Evolutionary conservation across 2,797 vertebrate genomes (phyloP), one percentile per base, ranked within the genome.

Genomic region (Knipowitschia caucasica): DNA sequence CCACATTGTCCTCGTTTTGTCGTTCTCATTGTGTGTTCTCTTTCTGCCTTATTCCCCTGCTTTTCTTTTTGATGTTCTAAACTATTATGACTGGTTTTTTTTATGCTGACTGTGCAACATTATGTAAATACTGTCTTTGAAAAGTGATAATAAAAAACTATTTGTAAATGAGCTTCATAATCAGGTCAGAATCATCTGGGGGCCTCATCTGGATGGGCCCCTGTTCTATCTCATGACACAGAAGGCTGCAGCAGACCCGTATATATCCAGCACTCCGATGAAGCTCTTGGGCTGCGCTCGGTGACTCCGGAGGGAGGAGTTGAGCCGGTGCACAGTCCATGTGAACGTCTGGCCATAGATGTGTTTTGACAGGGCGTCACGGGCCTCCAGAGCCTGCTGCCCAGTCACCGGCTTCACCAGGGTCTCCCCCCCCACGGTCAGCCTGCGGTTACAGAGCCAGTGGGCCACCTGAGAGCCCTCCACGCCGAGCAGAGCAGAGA

Each of bases 181-280:
- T n/a, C n/a, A n/a, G n/a, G n/a, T n/a, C n/a, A n/a, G n/a, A n/a
- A n/a, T n/a, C n/a, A n/a, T n/a, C n/a, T n/a, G n/a, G n/a, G n/a
- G n/a, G n/a, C n/a, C n/a, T n/a, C n/a, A n/a, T n/a, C n/a, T n/a
- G n/a, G n/a, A n/a, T n/a, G n/a, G n/a, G n/a, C n/a, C n/a, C n/a
- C n/a, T n/a, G n/a, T n/a, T n/a, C n/a, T 42, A n/a, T 20, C 40
- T 4, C n/a, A 26, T 25, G 4, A 38, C 2, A 10, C 6, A 15
- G 11, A 18, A 4, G 38, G 42, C 26, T 14, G 12, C 21, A 14
- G 40, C 82, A 69, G 62, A 92, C 91, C 92, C 91, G 0, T 86
- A 91, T 25, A 92, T 92, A 59, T 92, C 92, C 14, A 92, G 77
- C 31, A 91, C 92, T 15, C 91, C 93, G 26, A 80, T 90, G n/a